Conservation (phyloP, 53 echinoderm and acorn worm genomes). For the Pentamera pediparva region DNA sequence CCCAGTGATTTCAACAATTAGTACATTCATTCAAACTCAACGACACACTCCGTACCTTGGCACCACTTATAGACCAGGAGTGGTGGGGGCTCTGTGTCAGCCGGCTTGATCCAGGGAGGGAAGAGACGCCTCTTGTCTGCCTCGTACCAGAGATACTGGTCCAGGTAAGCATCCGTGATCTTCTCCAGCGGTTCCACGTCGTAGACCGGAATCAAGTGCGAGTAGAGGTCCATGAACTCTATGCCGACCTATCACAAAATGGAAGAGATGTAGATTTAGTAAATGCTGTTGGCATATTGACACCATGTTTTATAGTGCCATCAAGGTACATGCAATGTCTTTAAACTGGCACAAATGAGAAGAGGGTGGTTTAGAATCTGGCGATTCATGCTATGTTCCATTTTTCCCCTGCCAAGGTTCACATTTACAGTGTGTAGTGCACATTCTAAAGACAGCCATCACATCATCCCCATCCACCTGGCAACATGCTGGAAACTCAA, state of each 20-base stretch:
- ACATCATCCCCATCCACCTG: too few relatives aligned
- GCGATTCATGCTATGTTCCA: not conserved
- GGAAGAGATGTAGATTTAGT: too few relatives aligned
- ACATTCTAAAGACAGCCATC: too few relatives aligned
- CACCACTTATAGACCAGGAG: slow-evolving; percentile 99
- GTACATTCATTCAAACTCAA: too few relatives aligned
- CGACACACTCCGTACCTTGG: slow-evolving; percentile 92
- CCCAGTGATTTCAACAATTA: too few relatives aligned
- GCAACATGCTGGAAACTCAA: too few relatives aligned
- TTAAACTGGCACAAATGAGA: too few relatives aligned
- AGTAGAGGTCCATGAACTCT: slow-evolving; percentile 99
- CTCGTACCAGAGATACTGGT: slow-evolving; percentile 99
- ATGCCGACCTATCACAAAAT: slow-evolving; percentile 70
- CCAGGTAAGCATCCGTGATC: slow-evolving; percentile 99
- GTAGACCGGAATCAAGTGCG: slow-evolving; percentile 93
- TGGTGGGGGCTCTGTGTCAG: slow-evolving; percentile 95
- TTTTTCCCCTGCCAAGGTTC: not conserved
- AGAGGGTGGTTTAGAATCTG: too few relatives aligned
- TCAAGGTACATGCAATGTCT: too few relatives aligned
- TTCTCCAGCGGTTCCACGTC: slow-evolving; percentile 99
- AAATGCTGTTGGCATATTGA: too few relatives aligned
- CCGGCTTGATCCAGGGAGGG: slow-evolving; percentile 99
- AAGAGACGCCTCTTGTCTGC: slow-evolving; percentile 95
- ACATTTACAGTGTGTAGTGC: not conserved
- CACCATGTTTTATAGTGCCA: too few relatives aligned